Evolutionary conservation across 2,113 vertebrate genomes (phyloP).

Genomic region (Macroglossus sobrinus): DNA sequence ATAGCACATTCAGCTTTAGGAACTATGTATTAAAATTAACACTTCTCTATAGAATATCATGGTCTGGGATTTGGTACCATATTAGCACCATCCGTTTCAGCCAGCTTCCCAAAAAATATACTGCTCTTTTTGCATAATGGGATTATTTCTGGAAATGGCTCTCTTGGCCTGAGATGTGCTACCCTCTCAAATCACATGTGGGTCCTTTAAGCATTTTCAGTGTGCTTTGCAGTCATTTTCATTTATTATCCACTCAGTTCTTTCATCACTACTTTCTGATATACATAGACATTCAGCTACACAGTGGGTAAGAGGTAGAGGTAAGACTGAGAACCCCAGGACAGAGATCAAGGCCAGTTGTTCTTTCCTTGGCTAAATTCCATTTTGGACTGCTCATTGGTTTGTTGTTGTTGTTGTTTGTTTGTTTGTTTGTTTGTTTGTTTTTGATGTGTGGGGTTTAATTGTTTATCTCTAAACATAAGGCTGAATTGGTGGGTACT

Average conservation of each 20-base stretch:
- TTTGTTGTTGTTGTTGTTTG: slow-evolving; percentile 63
- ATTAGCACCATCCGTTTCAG: not conserved
- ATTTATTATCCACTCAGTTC: not conserved
- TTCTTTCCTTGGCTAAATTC: slow-evolving; percentile 47
- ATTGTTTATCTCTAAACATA: slow-evolving; percentile 63
- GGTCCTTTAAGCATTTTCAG: not conserved
- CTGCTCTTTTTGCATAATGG: slow-evolving; percentile 10
- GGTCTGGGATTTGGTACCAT: not conserved
- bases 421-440: too few species aligned
- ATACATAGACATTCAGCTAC: slow-evolving; percentile 9
- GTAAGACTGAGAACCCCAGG: slow-evolving; percentile 32
- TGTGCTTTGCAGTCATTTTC: slow-evolving; percentile 23
- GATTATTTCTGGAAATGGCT: slow-evolving; percentile 24
- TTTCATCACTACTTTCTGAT: not conserved
- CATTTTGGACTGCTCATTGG: slow-evolving; percentile 51
- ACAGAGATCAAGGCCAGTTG: slow-evolving; percentile 35
- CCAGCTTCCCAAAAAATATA: slow-evolving; percentile 23
- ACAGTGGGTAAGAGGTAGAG: slow-evolving; percentile 45
- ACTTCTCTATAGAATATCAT: not conserved
- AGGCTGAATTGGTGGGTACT: slow-evolving; percentile 39
- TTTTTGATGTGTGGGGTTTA: slow-evolving; percentile 55
- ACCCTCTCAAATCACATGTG: not conserved
- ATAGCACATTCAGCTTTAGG: not conserved
- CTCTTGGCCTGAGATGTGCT: slow-evolving; percentile 22
- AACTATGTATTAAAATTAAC: not conserved